Evolutionary conservation across 2,113 vertebrate genomes (phyloP).

Genomic region (Halichoerus grypus): DNA sequence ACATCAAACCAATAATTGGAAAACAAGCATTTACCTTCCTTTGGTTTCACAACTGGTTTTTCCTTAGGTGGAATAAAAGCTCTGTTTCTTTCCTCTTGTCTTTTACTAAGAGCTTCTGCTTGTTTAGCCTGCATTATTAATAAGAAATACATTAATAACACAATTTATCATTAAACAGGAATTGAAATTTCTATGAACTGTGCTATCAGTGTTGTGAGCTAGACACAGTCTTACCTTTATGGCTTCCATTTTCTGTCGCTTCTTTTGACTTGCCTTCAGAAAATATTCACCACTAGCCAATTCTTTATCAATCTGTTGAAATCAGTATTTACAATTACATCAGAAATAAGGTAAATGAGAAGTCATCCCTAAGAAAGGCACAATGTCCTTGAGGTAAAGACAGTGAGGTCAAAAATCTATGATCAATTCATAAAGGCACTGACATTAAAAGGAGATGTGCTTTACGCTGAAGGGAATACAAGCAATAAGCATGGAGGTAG

Average conservation of each 20-base stretch:
- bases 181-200: conserved; percentile 2
- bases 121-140: conserved; percentile 92
- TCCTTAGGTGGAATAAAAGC: conserved; percentile 98
- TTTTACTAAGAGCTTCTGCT: conserved; percentile 92
- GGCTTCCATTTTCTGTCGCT: conserved; percentile 93
- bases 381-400: not conserved
- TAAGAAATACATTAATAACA: conserved; percentile 32
- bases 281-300: conserved; percentile 98
- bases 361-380: not conserved
- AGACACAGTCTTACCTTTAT: conserved; percentile 91
- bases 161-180: not conserved
- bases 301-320: conserved; percentile 93
- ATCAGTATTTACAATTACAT: conserved; percentile 44
- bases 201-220: not conserved
- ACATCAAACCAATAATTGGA: not conserved
- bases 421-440: not conserved
- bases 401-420: not conserved
- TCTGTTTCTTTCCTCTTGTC: conserved; percentile 96
- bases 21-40: conserved; percentile 89
- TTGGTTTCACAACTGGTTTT: conserved; percentile 89
- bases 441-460: not conserved
- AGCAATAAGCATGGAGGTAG: not conserved
- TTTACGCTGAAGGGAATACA: not conserved
- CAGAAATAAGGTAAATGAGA: conserved; percentile 42
- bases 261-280: conserved; percentile 94